Percentiles rank a stretch among this genome's conserved stretches.
phyloP scores from a whole-genome alignment of 2,888 invertebrate species.

The Polydrusus tereticollis region DNA sequence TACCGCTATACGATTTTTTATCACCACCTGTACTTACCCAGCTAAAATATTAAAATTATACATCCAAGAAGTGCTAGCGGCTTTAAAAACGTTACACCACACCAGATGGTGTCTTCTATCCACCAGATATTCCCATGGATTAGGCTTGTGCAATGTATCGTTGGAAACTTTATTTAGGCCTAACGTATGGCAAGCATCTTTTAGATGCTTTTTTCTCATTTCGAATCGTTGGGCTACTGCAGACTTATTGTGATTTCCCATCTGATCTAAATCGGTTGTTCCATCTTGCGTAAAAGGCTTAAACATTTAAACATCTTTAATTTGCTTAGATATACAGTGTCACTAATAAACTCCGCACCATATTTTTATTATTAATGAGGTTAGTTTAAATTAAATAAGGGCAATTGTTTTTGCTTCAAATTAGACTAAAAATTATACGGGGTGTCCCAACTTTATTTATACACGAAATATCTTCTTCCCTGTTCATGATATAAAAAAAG shows the following conservation, averaged over 20 bases:
- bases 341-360: too few species aligned
- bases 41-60: conserved; percentile 90
- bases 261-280: neutral
- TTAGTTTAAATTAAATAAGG: too few species aligned
- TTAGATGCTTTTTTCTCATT: conserved; percentile 71
- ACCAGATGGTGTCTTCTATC: conserved; percentile 84
- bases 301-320: neutral
- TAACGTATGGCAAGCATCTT: conserved; percentile 71
- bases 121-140: conserved; percentile 89
- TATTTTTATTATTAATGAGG: too few species aligned
- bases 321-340: too few species aligned
- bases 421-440: too few species aligned
- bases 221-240: conserved; percentile 73
- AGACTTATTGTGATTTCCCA: conserved; percentile 34
- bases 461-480: too few species aligned
- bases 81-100: conserved; percentile 88
- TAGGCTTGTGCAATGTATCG: conserved; percentile 76
- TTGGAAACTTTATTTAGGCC: conserved; percentile 74
- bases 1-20: too few species aligned
- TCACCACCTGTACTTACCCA: conserved; percentile 68
- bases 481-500: too few species aligned
- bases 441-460: too few species aligned
- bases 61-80: conserved; percentile 93
- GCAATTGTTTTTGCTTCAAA: too few species aligned
- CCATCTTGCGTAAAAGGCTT: conserved; percentile 37